These are phyloP conservation scores for Sphinx pinastri DNA, from an alignment of 2,888 invertebrate genomes.

Conservation along the genomic window DNA sequence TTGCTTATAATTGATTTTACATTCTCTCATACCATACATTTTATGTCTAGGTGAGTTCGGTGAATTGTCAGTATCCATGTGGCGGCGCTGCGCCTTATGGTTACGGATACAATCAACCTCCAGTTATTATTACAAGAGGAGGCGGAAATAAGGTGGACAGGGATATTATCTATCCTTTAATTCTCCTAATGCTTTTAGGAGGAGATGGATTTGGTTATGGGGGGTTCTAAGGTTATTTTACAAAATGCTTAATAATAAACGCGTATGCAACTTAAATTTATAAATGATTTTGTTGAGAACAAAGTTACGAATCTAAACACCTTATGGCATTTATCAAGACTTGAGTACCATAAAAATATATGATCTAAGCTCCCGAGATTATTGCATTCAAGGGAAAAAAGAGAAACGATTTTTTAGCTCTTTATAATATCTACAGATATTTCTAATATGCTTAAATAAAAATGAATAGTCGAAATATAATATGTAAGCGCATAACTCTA, in stretches of 20 bases:
- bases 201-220: slow-evolving; percentile 39
- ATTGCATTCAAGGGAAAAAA: no score
- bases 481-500: no score
- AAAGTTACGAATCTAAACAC: no score
- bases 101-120: slow-evolving; percentile 43
- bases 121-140: slow-evolving; percentile 45
- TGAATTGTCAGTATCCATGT: slow-evolving; percentile 44
- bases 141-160: slow-evolving; percentile 42
- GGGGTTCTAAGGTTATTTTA: slow-evolving; percentile 7
- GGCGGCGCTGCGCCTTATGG: slow-evolving; percentile 18
- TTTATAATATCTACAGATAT: no score
- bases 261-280: no score
- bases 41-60: slow-evolving; percentile 45
- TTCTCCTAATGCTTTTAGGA: slow-evolving; percentile 50
- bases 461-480: no score
- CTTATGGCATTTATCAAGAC: no score
- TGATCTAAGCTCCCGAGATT: no score
- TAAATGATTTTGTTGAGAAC: no score
- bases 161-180: slow-evolving; percentile 51
- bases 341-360: no score
- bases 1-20: not conserved
- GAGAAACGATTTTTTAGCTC: no score
- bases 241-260: not conserved
- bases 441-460: no score
- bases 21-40: not conserved